A percentile compares a stretch with the other conserved stretches of the same genome.
phyloP scores from a whole-genome alignment of 1,140 invertebrate genomes.

The Whitmania pigra region DNA sequence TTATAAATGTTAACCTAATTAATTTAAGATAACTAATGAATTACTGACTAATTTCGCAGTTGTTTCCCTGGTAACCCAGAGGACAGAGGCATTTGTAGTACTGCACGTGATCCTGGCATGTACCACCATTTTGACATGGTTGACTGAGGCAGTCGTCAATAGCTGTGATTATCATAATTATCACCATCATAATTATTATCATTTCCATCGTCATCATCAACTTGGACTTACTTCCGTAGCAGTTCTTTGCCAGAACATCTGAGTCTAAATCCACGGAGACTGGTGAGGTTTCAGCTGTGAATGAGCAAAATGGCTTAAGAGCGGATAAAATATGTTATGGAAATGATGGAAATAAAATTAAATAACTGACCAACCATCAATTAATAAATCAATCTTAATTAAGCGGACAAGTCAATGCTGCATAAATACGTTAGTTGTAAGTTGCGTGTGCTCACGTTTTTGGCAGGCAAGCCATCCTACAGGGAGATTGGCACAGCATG shows the following conservation, averaged over 20 bases:
- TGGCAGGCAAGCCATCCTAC: too few species aligned
- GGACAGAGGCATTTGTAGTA: conserved; percentile 18
- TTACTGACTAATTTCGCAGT: conserved; percentile 19
- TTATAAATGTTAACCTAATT: too few species aligned
- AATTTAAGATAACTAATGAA: not conserved
- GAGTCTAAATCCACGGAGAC: not conserved
- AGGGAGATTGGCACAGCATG: too few species aligned
- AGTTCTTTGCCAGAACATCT: not conserved
- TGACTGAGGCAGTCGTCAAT: conserved; percentile 19
- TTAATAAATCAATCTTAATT: too few species aligned
- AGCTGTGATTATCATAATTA: not conserved
- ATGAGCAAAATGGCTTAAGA: too few species aligned
- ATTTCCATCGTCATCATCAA: not conserved
- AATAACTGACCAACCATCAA: too few species aligned
- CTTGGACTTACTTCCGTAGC: not conserved
- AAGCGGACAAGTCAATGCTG: too few species aligned
- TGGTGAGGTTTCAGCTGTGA: not conserved
- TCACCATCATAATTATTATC: not conserved
- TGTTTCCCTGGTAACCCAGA: conserved; percentile 1
- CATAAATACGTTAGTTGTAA: too few species aligned
- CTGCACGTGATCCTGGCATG: conserved; percentile 12
- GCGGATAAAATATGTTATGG: too few species aligned
- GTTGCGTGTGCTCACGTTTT: too few species aligned
- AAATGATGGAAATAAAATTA: too few species aligned
- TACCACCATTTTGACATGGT: conserved; percentile 18